Evolutionary conservation across 2,888 invertebrate species (phyloP), one percentile per base, ranked within the genome.

Genomic region (Dicroscelio sp.): DNA sequence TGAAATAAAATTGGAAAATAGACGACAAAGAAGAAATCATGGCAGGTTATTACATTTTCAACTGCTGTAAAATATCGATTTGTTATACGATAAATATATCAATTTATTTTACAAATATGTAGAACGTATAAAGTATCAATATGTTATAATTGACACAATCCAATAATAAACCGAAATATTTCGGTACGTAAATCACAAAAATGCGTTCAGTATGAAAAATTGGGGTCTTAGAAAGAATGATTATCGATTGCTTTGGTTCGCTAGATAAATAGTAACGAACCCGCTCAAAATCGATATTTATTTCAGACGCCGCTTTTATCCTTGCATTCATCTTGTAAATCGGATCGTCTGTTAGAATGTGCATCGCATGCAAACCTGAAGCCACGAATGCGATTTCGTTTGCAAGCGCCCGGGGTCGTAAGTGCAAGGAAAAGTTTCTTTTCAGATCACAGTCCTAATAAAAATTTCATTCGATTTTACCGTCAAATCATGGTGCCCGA

Each of bases 391-490:
- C 35, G 65, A 85, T 76, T 75, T 85, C 55, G n/a, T n/a, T n/a
- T n/a, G n/a, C n/a, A n/a, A n/a, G n/a, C 55, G 63, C 55, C 60
- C 43, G 27, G 43, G 30, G 25, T 30, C 33, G 48, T 31, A 69
- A 38, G 78, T 69, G 78, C 65, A 55, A 67, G 60, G 31, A 38
- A 76, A 58, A 78, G 75, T 69, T 78, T 69, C 85, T 67, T 76
- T 60, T 27, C 52, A 55, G 76, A 76, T 73, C 23, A 14, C 6
- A 27, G 58, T 23, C 38, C 6, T 38, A 55, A 85, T 85, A 73
- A 89, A 89, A 85, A 75, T 80, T 89, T 20, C 80, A 89, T 85
- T 63, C 67, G n/a, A n/a, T n/a, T n/a, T n/a, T n/a, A n/a, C n/a
- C n/a, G n/a, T n/a, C n/a, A n/a, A n/a, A n/a, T n/a, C n/a, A n/a